phyloP scores from a whole-genome alignment of 1,140 invertebrate species.

The Brachionus koreanus region DNA sequence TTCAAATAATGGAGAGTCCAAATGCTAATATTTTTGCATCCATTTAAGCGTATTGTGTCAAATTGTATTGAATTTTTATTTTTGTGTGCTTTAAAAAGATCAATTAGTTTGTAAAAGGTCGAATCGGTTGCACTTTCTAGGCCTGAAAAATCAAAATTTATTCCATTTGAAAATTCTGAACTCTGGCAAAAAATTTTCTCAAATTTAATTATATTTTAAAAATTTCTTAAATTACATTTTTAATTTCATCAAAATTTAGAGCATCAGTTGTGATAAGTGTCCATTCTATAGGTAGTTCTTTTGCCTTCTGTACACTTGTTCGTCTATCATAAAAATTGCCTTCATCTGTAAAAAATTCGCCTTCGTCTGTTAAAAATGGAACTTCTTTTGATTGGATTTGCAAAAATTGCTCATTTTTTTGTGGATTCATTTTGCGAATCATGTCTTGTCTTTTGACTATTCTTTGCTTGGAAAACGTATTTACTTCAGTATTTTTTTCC shows the following conservation, averaged over 20 bases:
- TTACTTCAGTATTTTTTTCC: not conserved
- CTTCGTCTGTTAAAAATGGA: too few species aligned
- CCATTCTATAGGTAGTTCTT: not conserved
- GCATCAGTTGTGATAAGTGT: not conserved
- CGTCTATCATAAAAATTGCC: too few species aligned
- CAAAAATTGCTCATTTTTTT: too few species aligned
- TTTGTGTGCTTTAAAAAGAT: not conserved
- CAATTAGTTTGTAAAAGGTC: not conserved
- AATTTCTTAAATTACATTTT: not conserved
- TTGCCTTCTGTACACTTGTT: not conserved
- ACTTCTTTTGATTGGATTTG: too few species aligned
- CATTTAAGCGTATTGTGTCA: slow-evolving; percentile 5
- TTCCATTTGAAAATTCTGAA: not conserved
- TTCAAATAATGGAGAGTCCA: slow-evolving; percentile 17
- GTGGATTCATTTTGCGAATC: not conserved
- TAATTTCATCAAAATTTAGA: not conserved
- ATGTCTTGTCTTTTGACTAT: not conserved
- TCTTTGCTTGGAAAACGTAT: not conserved
- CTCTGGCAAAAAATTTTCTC: not conserved
- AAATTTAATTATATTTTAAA: not conserved
- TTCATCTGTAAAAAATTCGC: too few species aligned
- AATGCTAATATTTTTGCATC: not conserved
- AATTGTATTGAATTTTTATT: not conserved
- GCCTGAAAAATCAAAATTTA: slow-evolving; percentile 33
- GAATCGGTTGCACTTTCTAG: slow-evolving; percentile 10